Conservation (phyloP, 2,888 invertebrate species). For the Allygus modestus region DNA sequence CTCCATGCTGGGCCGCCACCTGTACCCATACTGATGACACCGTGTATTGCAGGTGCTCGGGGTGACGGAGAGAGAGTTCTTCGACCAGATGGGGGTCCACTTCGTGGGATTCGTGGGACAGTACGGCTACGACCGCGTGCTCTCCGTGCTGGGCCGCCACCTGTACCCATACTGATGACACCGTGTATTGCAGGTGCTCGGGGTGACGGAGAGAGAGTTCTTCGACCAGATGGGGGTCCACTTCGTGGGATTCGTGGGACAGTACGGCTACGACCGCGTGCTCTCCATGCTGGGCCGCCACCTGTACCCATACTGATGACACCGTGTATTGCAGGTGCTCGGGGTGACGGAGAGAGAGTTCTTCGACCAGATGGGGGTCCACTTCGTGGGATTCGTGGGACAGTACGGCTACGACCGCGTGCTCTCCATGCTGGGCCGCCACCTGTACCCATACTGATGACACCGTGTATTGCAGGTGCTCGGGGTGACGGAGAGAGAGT, state of each 20-base stretch:
- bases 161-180: too few relatives aligned
- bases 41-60: slow-evolving; percentile 83
- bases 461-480: slow-evolving; percentile 81
- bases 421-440: slow-evolving; percentile 92
- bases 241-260: slow-evolving; percentile 95
- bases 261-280: slow-evolving; percentile 96
- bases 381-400: slow-evolving; percentile 95
- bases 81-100: slow-evolving; percentile 96
- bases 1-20: slow-evolving; percentile 93
- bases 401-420: slow-evolving; percentile 97
- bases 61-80: slow-evolving; percentile 92
- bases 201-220: slow-evolving; percentile 92
- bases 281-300: slow-evolving; percentile 94
- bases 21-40: too few relatives aligned
- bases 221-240: slow-evolving; percentile 97
- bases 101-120: slow-evolving; percentile 96
- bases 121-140: slow-evolving; percentile 95
- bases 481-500: slow-evolving; percentile 91
- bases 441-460: too few relatives aligned
- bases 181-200: slow-evolving; percentile 81
- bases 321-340: slow-evolving; percentile 81
- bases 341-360: slow-evolving; percentile 93
- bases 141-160: slow-evolving; percentile 93
- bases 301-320: too few relatives aligned
- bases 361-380: slow-evolving; percentile 96